Evolutionary conservation across 1,140 invertebrate species (phyloP).

Genomic region (Callitettix versicolor): DNA sequence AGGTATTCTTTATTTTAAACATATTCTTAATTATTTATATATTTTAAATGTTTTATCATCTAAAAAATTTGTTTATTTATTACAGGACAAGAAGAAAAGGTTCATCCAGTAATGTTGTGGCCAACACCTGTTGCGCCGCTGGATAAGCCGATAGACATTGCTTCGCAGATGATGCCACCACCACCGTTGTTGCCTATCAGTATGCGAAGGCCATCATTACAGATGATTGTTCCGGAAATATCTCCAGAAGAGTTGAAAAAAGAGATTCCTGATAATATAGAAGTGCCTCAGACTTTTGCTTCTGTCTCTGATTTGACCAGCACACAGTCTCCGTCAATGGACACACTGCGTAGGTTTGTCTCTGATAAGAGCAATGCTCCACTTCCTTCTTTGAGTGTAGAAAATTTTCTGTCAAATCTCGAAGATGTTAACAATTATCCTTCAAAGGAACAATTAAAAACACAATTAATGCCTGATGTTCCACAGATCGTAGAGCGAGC

Average conservation of each 20-base stretch:
- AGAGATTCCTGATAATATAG: constrained; percentile 28
- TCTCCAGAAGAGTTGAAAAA: constrained; percentile 11
- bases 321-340: constrained; percentile 27
- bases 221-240: constrained; percentile 13
- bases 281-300: constrained; percentile 26
- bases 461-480: constrained; percentile 31
- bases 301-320: constrained; percentile 33
- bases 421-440: constrained; percentile 23
- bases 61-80: background rate
- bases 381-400: constrained; percentile 44
- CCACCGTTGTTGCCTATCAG: constrained; percentile 13
- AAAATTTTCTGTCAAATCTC: constrained; percentile 46
- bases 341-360: constrained; percentile 33
- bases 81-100: constrained; percentile 16
- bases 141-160: background rate
- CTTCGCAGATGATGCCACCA: constrained; percentile 17
- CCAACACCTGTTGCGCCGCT: background rate
- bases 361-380: constrained; percentile 29
- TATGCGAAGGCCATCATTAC: constrained; percentile 10
- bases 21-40: background rate
- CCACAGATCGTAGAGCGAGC: constrained; percentile 21
- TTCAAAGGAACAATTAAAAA: background rate
- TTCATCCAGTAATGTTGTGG: constrained; percentile 20
- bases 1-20: too few relatives aligned
- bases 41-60: background rate